Base-by-base conservation (phyloP, 1,140 invertebrate species). In the Ceratina japonica region DNA sequence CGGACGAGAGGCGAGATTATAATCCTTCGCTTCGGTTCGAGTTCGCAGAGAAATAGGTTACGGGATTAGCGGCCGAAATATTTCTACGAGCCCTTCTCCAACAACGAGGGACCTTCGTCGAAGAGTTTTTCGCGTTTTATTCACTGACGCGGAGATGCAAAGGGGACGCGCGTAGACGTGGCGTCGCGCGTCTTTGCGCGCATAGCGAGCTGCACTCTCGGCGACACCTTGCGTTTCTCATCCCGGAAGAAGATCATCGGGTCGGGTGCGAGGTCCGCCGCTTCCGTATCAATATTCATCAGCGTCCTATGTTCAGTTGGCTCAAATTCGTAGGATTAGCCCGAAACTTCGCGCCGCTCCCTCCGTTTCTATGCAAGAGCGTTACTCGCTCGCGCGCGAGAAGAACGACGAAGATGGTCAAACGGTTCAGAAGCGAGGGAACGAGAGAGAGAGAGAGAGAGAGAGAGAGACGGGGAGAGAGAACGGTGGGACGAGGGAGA, bases 201-300 rank as follows among this genome's bases (percentile, higher is more conserved):
- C 75, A 62, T 76, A 75, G 75, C 61, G 64, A 82, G 37, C 37
- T 82, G 82, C 76, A 73, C 65, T 73, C n/a, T n/a, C 83, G 64
- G 79, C 75, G 72, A 82, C 89, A 88, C 87, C 87, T 90, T 90
- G 89, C 84, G 79, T 81, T 86, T 89, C 86, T 87, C 84, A 89
- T 64, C 82, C 52, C 37, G 72, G 81, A 81, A 85, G 82, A 56
- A 74, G 63, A 27, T 22, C 24, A 52, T 27, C 51, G 56, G 51
- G 79, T 52, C 75, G 78, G 68, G 51, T 51, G 59, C 49, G 75
- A 69, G 72, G 68, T 86, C 84, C 77, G 79, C 51, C 75, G 79
- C 73, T 75, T 73, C 71, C 72, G 86, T 92, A 93, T 92, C 91
- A 92, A 92, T 93, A 93, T 93, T 93, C 92, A 93, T 93, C 91